Percentiles rank a stretch among this genome's conserved stretches.
These are phyloP conservation scores for Tringa solitaria DNA, from an alignment of 2,113 vertebrate genomes.

Conservation along the genomic window DNA sequence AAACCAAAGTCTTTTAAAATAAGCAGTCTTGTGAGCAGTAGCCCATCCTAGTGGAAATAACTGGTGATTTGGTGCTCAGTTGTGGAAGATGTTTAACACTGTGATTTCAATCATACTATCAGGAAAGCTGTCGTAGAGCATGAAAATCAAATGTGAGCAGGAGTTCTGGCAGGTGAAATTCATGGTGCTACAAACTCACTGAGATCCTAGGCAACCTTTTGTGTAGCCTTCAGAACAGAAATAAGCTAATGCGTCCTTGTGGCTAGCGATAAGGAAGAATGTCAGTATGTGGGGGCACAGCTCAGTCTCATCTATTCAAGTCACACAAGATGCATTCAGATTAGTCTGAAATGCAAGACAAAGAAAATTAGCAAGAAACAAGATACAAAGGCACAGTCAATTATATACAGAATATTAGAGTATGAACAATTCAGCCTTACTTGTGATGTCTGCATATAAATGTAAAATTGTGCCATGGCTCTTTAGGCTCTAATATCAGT, in stretches of 20 bases:
- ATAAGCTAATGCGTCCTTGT: background rate
- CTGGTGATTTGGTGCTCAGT: background rate
- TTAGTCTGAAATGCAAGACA: background rate
- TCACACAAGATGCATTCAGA: constrained; percentile 1
- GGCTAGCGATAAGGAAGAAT: background rate
- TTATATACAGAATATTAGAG: background rate
- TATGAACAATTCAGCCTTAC: background rate
- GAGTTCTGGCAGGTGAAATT: constrained; percentile 48
- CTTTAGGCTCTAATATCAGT: background rate
- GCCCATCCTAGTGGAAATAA: background rate
- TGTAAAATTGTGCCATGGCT: background rate
- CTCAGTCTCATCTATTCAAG: background rate
- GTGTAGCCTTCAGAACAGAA: constrained; percentile 25
- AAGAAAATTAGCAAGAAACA: constrained; percentile 31
- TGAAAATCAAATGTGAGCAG: background rate
- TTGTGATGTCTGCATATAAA: background rate
- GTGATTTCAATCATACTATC: background rate
- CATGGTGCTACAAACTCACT: constrained; percentile 19
- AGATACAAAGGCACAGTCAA: background rate
- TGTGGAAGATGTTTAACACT: background rate
- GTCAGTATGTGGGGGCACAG: background rate
- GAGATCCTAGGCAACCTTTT: constrained; percentile 17
- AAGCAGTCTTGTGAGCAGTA: background rate
- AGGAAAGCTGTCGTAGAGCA: background rate
- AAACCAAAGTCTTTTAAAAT: background rate